A percentile compares a stretch with the other conserved stretches of the same genome.
Conservation (phyloP, 2,797 vertebrate genomes). For the Buphagus erythrorhynchus region DNA sequence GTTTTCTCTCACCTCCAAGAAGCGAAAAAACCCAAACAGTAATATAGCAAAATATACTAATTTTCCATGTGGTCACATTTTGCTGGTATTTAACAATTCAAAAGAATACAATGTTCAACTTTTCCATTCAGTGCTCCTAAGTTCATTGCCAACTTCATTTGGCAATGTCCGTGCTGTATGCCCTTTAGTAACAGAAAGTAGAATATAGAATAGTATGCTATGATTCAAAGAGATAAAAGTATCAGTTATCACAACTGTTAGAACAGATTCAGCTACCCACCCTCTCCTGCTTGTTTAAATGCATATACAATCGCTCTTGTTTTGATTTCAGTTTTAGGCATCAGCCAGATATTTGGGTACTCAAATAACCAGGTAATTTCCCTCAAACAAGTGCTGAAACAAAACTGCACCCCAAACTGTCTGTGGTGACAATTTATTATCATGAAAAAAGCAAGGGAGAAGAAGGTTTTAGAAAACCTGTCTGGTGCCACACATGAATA, state of each 20-base stretch:
- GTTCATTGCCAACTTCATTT: background rate
- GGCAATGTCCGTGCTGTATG: background rate
- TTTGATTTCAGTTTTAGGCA: background rate
- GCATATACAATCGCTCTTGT: background rate
- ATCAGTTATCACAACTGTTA: background rate
- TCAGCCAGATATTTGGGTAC: background rate
- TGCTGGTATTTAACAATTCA: background rate
- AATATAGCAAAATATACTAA: background rate
- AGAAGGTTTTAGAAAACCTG: background rate
- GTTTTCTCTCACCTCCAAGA: background rate
- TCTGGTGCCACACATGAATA: background rate
- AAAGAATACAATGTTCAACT: background rate
- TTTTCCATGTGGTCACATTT: background rate
- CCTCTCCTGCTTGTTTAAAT: background rate
- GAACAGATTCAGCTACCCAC: background rate
- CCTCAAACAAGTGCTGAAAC: background rate
- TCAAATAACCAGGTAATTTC: background rate
- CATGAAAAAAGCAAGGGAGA: background rate
- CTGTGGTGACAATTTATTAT: background rate
- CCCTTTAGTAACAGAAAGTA: background rate
- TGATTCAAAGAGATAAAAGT: background rate
- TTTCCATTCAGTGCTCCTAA: background rate
- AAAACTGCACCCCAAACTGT: background rate
- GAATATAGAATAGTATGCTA: background rate
- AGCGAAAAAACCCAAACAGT: background rate